Base-by-base conservation (phyloP, 2,888 invertebrate genomes). In the Tenthredo amoena region DNA sequence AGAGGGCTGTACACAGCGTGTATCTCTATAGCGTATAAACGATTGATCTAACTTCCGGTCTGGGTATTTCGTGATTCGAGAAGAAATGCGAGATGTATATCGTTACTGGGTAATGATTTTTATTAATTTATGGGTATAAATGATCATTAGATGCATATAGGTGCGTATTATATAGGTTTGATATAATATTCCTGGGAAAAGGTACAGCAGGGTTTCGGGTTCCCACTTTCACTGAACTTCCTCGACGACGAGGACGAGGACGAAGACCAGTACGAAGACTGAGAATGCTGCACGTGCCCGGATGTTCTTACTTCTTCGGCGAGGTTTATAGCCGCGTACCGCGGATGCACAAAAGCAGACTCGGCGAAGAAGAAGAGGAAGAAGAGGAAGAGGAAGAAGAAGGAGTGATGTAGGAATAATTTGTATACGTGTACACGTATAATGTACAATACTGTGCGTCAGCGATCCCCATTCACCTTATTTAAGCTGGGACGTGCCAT, bases 241-340 rank as follows among this genome's bases (percentile, higher is more conserved):
- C 37, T 37, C 71, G 34, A 37, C 37, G 71, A 37, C 15, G 71
- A 37, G 4, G 34, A 40, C 18, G 34, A 71, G 7, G 21, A 7
- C 58, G 58, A 58, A 2, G 26, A 68, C 34, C 9, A 34, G 3
- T 0, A 68, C 71, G 34, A 34, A 21, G 71, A 71, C 71, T 37
- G 18, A 26, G 34, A 71, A 37, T 76, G 76, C 76, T 76, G 76
- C 76, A 76, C 76, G 76, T 76, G 76, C 76, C 76, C 76, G 76
- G 76, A 76, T 76, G 76, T 76, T 76, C 76, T 76, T 76, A 26
- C 76, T 26, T 76, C 76, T 47, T 47, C 76, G 71, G 2, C 18
- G 71, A 37, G 62, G 26, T 62, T 62, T 62, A 62, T 62, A 26
- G 62, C 26, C 62, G 62, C 26, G 50, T 62, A 21, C 62, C 26